Evolutionary conservation across 1,140 invertebrate species (phyloP), one percentile per base, ranked within the genome.

Genomic region (Goniozus legneri): DNA sequence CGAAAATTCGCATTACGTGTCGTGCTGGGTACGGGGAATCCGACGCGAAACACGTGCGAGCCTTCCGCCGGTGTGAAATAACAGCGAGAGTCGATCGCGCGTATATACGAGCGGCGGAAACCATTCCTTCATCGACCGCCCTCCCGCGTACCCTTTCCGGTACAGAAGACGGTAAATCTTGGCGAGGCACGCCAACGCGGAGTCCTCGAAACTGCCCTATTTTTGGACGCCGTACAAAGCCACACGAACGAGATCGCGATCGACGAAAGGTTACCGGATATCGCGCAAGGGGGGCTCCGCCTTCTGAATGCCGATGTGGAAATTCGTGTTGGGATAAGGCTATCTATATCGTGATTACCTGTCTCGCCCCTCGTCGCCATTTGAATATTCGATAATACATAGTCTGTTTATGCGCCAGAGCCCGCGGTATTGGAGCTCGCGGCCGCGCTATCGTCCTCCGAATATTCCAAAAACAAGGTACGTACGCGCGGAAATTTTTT

Each of bases 91-190:
- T n/a, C n/a, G n/a, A n/a, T n/a, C n/a, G n/a, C n/a, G n/a, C n/a
- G n/a, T n/a, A n/a, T n/a, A n/a, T 53, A 57, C 52, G 52, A 42
- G 42, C 49, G 43, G 52, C 65, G 65, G 65, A 68, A 68, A 68
- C 60, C 65, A 67, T 67, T 64, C 62, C 52, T 67, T 52, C 52
- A 62, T 30, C 61, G 35, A 33, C 57, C 61, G 54, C 59, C 63
- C 61, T 58, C 58, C 56, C 44, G 54, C n/a, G 56, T 66, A 63
- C 54, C 64, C 56, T 66, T 68, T 66, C 65, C 64, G 65, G 60
- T 63, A 52, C 47, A 38, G 56, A n/a, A 62, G 58, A 54, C 52
- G 54, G 60, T 68, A 67, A 67, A 67, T 67, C 64, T 67, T 57
- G 39, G 45, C 32, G 52, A 41, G n/a, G 56, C 65, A 66, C 65